Base-by-base conservation (phyloP, 2,888 invertebrate species). In the Drosophila robusta region DNA sequence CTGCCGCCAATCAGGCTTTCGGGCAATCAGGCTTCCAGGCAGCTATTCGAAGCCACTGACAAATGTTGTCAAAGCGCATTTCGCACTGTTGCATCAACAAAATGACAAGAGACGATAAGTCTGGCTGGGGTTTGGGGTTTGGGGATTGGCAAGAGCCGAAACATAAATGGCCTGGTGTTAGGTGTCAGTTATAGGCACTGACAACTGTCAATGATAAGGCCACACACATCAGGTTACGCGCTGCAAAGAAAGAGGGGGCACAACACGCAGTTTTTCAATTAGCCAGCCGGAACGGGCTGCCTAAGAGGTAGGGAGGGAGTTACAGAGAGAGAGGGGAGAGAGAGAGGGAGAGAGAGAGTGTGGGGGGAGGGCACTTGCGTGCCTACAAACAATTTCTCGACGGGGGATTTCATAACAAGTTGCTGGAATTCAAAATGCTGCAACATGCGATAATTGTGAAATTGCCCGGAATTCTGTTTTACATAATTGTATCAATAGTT, bases 201-300 rank as follows among this genome's bases (percentile, higher is more conserved):
- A 80, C 81, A 83, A 76, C 76, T 84, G 78, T 80, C 87, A 76
- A 49, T 67, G 76, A 82, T 74, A 84, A 87, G 78, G 70, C 85
- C 85, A 80, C 87, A 78, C 70, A 66, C 38, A 44, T 18, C 60
- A 32, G 62, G 45, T 61, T 61, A 26, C 1, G 22, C 11, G 4
- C 14, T n/a, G 63, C 18, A 36, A 39, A 16, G 32, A 46, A 61
- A 42, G 29, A 12, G 57, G 34, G 51, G 63, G 45, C 56, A 56
- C n/a, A 60, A 60, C 72, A 78, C 72, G 80, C 76, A 73, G 72
- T 58, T 78, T 79, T 78, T 79, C 78, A 79, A 78, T 79, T 78
- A 79, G 69, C 78, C 57, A 61, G 49, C 49, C 32, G 49, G 16
- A 34, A 45, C 55, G 75, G 29, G 47, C 9, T 5, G 7, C 2